These are phyloP conservation scores for Lophius americanus DNA, from an alignment of 2,797 vertebrate genomes.

Conservation along the genomic window DNA sequence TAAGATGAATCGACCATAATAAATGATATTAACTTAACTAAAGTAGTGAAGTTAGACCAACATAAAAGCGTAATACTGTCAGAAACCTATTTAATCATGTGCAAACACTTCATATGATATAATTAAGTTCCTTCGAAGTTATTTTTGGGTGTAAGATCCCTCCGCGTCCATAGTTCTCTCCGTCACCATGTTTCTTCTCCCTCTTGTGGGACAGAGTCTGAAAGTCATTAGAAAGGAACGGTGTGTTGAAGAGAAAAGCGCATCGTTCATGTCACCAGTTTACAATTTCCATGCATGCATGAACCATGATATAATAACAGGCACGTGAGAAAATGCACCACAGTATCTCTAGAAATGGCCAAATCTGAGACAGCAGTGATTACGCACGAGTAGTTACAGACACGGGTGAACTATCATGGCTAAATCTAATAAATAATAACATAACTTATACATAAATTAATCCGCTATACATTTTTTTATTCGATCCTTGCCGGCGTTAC, in stretches of 20 bases:
- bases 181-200: not conserved
- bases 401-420: not conserved
- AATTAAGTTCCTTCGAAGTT: too few species aligned
- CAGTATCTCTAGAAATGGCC: not conserved
- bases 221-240: too few species aligned
- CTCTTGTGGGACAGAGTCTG: not conserved
- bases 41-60: too few species aligned
- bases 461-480: not conserved
- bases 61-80: too few species aligned
- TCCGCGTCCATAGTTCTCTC: not conserved
- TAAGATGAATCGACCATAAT: too few species aligned
- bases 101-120: too few species aligned
- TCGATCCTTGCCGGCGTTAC: not conserved
- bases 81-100: too few species aligned
- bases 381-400: constrained; percentile 17
- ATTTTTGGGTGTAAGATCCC: not conserved
- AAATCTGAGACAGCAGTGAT: not conserved
- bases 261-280: too few species aligned
- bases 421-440: not conserved
- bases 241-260: too few species aligned
- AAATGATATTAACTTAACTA: too few species aligned
- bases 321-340: not conserved
- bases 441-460: not conserved
- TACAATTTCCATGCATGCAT: too few species aligned
- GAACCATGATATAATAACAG: too few species aligned